Evolutionary conservation across 2,888 invertebrate genomes (phyloP).

Genomic region (Chamaedrilus cognettii): DNA sequence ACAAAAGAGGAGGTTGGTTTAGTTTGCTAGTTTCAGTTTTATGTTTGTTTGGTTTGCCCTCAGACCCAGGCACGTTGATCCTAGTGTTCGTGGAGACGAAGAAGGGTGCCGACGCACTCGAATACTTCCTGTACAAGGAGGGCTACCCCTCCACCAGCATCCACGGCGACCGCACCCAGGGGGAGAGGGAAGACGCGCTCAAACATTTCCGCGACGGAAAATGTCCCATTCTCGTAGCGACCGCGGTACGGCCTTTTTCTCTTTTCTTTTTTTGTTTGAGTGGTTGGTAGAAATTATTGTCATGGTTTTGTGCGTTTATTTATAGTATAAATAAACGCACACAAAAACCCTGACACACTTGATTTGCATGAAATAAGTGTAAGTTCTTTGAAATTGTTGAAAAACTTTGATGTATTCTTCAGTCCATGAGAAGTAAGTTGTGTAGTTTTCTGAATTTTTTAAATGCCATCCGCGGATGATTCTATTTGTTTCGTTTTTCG

Average conservation of each 20-base stretch:
- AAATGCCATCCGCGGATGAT: too few species aligned
- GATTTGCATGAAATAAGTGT: too few species aligned
- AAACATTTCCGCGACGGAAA: constrained; percentile 89
- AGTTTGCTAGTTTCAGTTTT: too few species aligned
- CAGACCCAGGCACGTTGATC: constrained; percentile 68
- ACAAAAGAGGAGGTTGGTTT: too few species aligned
- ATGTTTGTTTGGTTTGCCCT: background rate
- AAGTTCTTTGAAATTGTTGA: too few species aligned
- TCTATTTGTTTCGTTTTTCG: too few species aligned
- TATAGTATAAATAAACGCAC: too few species aligned
- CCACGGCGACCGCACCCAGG: constrained; percentile 96
- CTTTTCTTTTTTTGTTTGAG: background rate
- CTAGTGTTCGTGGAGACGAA: constrained; percentile 99
- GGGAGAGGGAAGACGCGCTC: constrained; percentile 96
- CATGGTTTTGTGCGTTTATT: background rate
- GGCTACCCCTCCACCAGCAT: constrained; percentile 98
- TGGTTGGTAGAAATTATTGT: background rate
- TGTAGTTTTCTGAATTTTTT: too few species aligned
- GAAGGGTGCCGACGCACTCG: constrained; percentile 95
- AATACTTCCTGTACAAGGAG: constrained; percentile 86
- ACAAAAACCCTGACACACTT: too few species aligned
- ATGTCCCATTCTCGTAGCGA: constrained; percentile 93
- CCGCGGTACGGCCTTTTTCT: constrained; percentile 71
- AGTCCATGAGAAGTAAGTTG: too few species aligned
- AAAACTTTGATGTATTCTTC: too few species aligned